A percentile compares a stretch with the other conserved stretches of the same genome.
Conservation (phyloP, 2,797 vertebrate species). For the Galaxias olidus region DNA sequence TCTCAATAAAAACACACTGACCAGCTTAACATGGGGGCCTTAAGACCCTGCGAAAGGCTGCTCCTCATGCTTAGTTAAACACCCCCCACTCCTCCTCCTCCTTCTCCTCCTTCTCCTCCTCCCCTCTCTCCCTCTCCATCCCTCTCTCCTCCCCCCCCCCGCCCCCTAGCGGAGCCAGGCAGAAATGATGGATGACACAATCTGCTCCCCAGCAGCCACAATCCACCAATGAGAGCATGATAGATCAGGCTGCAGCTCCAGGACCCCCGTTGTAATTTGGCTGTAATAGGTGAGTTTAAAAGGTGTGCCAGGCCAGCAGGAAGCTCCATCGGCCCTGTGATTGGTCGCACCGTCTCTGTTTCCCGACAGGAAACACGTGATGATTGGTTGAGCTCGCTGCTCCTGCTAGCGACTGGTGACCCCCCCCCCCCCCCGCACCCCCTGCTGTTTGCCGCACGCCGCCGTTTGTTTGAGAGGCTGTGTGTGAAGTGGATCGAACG, state of each 20-base stretch:
- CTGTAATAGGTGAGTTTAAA: constrained; percentile 64
- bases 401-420: constrained; percentile 10
- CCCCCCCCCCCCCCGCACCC: neutral
- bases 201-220: constrained; percentile 67
- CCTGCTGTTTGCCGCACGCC: too few relatives aligned
- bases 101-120: too few relatives aligned
- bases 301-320: constrained; percentile 33
- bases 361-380: constrained; percentile 42
- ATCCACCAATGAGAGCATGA: constrained; percentile 75
- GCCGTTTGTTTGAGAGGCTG: neutral
- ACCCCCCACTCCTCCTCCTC: too few relatives aligned
- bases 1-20: constrained; percentile 64
- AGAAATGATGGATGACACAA: constrained; percentile 77
- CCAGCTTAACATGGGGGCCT: constrained; percentile 65
- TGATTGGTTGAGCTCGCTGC: constrained; percentile 35
- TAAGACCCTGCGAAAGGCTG: constrained; percentile 63
- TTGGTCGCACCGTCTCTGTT: constrained; percentile 46
- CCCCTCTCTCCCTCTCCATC: too few relatives aligned
- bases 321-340: constrained; percentile 55
- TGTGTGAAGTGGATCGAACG: constrained; percentile 37
- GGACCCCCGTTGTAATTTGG: constrained; percentile 41
- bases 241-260: constrained; percentile 66
- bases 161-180: constrained; percentile 52
- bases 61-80: constrained; percentile 62
- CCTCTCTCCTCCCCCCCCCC: constrained; percentile 15